A percentile compares a stretch with the other conserved stretches of the same genome.
phyloP scores from a whole-genome alignment of 1,140 invertebrate genomes.

The Muscidifurax raptorellus region DNA sequence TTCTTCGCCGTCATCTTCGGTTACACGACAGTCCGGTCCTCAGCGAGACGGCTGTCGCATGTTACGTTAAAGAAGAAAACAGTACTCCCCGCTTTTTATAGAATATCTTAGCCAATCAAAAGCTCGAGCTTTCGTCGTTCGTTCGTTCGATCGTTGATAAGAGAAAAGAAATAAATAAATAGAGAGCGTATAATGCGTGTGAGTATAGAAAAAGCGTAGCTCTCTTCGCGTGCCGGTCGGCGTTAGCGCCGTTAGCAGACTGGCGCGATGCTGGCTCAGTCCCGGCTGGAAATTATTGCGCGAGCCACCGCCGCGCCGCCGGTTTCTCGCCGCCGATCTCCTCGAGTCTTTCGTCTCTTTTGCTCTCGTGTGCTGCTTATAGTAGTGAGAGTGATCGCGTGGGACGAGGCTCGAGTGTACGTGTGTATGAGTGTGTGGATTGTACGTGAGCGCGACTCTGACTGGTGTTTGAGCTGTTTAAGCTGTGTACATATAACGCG shows the following conservation, averaged over 20 bases:
- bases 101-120: neutral
- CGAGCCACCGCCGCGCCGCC: slow-evolving; percentile 11
- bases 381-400: neutral
- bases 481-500: neutral
- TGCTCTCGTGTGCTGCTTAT: neutral
- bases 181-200: neutral
- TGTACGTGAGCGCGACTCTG: neutral
- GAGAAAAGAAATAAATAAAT: neutral
- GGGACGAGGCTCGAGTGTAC: neutral
- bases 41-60: neutral
- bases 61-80: neutral
- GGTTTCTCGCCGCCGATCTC: slow-evolving; percentile 31
- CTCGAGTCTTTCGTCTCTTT: neutral
- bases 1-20: slow-evolving; percentile 21
- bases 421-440: neutral
- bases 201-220: neutral
- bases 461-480: neutral
- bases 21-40: neutral
- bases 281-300: neutral
- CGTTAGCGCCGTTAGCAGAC: slow-evolving; percentile 46
- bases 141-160: neutral
- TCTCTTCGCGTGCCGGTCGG: slow-evolving; percentile 27
- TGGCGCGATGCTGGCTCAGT: slow-evolving; percentile 20
- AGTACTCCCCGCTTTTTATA: neutral
- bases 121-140: neutral